Conservation (phyloP, 1,140 invertebrate species). For the Zaprionus kolodkinae region DNA sequence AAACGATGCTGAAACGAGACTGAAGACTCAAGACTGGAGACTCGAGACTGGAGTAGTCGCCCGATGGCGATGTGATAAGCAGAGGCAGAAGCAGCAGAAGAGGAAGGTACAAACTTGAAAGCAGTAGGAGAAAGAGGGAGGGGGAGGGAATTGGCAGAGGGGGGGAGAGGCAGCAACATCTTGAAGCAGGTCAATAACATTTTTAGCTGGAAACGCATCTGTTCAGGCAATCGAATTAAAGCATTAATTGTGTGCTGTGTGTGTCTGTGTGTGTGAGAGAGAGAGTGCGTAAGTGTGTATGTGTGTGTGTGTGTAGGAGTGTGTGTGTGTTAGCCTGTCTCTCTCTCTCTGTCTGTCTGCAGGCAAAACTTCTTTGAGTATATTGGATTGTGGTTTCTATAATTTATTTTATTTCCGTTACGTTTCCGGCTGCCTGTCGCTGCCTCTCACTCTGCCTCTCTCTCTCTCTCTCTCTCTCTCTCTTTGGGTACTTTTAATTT, state of each 20-base stretch:
- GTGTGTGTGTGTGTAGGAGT: conserved; percentile 26
- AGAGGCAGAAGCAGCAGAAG: background rate
- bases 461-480: background rate
- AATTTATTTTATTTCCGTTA: conserved; percentile 59
- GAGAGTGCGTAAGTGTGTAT: too few relatives aligned
- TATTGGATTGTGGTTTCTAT: conserved; percentile 54
- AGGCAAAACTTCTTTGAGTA: conserved; percentile 32
- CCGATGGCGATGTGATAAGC: conserved; percentile 16
- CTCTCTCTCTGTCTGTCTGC: background rate
- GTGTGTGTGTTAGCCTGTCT: conserved; percentile 1
- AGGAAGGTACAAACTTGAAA: conserved; percentile 11
- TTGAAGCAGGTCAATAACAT: conserved; percentile 51
- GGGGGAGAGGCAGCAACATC: conserved; percentile 9
- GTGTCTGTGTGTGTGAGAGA: background rate
- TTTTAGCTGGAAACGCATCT: conserved; percentile 38
- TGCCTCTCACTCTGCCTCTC: background rate
- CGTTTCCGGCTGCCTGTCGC: conserved; percentile 27
- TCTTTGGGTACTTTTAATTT: conserved; percentile 54
- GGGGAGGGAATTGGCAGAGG: background rate
- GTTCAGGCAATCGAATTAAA: conserved; percentile 54
- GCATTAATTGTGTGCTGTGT: conserved; percentile 41
- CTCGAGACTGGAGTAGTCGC: background rate
- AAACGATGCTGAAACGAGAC: conserved; percentile 49
- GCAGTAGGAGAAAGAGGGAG: background rate
- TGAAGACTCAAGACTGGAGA: background rate